Evolutionary conservation across 1,140 invertebrate genomes (phyloP).

Genomic region (Cydia splendana): DNA sequence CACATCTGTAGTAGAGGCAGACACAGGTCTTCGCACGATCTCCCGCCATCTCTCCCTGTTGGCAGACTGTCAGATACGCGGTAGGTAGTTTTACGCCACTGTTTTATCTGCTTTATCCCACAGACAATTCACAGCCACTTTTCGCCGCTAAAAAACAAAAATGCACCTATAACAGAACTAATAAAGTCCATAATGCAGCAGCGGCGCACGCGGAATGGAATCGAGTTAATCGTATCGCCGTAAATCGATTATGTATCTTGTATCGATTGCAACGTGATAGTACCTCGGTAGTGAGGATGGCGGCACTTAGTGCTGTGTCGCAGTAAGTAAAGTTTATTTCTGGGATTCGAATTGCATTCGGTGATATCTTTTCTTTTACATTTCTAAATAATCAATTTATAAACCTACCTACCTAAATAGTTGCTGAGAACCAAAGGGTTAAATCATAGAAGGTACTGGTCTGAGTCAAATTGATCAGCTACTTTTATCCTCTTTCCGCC

Average conservation of each 20-base stretch:
- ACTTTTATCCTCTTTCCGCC: background rate
- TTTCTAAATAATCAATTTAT: too few relatives aligned
- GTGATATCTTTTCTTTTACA: too few relatives aligned
- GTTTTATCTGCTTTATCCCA: background rate
- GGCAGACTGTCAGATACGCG: too few relatives aligned
- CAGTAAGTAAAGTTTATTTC: background rate
- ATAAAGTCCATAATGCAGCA: constrained; percentile 1
- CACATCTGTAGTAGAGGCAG: too few relatives aligned
- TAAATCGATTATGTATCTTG: constrained; percentile 28
- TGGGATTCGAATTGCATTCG: background rate
- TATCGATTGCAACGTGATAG: constrained; percentile 17
- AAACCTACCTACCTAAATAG: too few relatives aligned
- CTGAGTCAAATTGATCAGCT: too few relatives aligned
- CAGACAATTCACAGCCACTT: constrained; percentile 21
- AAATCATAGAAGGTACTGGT: too few relatives aligned
- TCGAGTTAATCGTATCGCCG: constrained; percentile 18
- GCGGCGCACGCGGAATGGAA: background rate
- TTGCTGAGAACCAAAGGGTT: too few relatives aligned
- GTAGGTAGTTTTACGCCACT: background rate
- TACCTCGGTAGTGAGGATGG: background rate
- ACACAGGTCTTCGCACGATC: too few relatives aligned
- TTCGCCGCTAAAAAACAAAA: constrained; percentile 3
- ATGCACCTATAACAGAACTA: background rate
- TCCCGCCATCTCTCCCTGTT: too few relatives aligned
- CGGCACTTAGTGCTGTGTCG: background rate